Conservation (phyloP, 2,113 vertebrate species). For the Microtus oregoni region DNA sequence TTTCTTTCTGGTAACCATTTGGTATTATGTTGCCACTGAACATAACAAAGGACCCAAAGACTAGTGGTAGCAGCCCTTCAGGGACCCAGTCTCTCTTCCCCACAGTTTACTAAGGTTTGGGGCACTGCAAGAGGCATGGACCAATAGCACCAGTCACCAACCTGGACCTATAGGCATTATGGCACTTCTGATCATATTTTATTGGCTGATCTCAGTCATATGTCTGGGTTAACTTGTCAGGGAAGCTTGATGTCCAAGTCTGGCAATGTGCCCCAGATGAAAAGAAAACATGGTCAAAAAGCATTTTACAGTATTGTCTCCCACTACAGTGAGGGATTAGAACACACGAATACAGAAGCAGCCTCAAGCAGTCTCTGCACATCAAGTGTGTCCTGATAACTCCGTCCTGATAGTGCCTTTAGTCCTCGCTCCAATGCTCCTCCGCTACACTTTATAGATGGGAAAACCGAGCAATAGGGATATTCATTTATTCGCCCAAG, state of each 20-base stretch:
- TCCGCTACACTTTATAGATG: neutral
- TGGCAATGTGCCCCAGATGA: neutral
- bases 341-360: neutral
- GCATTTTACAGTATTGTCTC: neutral
- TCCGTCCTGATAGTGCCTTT: neutral
- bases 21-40: neutral
- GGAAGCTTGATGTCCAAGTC: neutral
- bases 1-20: neutral
- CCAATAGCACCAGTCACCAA: neutral
- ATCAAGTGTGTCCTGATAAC: neutral
- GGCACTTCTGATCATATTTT: neutral
- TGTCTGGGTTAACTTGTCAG: neutral
- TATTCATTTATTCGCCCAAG: conserved; percentile 14
- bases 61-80: neutral
- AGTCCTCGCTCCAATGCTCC: neutral
- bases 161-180: neutral
- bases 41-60: neutral
- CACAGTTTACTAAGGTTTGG: neutral
- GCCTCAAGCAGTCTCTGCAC: neutral
- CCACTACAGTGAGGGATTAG: neutral
- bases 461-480: conserved; percentile 7
- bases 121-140: neutral
- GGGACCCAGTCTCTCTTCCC: neutral
- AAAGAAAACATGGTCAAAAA: neutral
- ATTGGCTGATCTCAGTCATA: neutral